Evolutionary conservation across 2,888 invertebrate genomes (phyloP).

Genomic region (Lucinisca nassula): DNA sequence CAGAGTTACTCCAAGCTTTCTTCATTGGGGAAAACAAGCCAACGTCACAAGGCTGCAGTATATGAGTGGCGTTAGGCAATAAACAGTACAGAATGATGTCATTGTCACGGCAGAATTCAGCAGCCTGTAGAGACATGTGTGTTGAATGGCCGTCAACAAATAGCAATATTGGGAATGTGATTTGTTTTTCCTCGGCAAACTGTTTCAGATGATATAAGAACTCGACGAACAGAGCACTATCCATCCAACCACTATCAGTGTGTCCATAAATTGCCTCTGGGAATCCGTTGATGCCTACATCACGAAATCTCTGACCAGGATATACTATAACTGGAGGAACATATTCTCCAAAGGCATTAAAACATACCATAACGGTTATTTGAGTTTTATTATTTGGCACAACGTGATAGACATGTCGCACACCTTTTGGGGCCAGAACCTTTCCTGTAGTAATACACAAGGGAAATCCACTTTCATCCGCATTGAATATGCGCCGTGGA

Average conservation of each 20-base stretch:
- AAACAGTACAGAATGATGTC: slow-evolving; percentile 58
- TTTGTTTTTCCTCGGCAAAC: not conserved
- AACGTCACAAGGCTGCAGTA: slow-evolving; percentile 53
- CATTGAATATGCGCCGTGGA: slow-evolving; percentile 29
- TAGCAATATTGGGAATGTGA: slow-evolving; percentile 32
- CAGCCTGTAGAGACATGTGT: slow-evolving; percentile 29
- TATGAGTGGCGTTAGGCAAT: slow-evolving; percentile 46
- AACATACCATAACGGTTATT: slow-evolving; percentile 57
- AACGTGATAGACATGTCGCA: slow-evolving; percentile 29
- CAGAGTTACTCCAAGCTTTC: not conserved
- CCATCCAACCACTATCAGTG: slow-evolving; percentile 57
- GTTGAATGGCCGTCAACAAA: slow-evolving; percentile 60
- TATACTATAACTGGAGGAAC: slow-evolving; percentile 41
- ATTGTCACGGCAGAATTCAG: slow-evolving; percentile 28
- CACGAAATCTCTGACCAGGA: slow-evolving; percentile 53
- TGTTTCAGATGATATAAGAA: slow-evolving; percentile 28
- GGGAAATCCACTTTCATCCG: slow-evolving; percentile 43
- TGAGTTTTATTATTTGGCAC: slow-evolving; percentile 46
- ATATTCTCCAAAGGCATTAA: slow-evolving; percentile 57
- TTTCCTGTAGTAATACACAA: slow-evolving; percentile 9
- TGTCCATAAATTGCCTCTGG: slow-evolving; percentile 41
- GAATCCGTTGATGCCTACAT: slow-evolving; percentile 31
- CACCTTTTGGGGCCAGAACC: slow-evolving; percentile 31
- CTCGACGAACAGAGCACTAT: slow-evolving; percentile 39
- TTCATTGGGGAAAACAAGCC: slow-evolving; percentile 35